Evolutionary conservation across 2,113 vertebrate species (phyloP).

Genomic region (Oxygymnocypris stewartii): DNA sequence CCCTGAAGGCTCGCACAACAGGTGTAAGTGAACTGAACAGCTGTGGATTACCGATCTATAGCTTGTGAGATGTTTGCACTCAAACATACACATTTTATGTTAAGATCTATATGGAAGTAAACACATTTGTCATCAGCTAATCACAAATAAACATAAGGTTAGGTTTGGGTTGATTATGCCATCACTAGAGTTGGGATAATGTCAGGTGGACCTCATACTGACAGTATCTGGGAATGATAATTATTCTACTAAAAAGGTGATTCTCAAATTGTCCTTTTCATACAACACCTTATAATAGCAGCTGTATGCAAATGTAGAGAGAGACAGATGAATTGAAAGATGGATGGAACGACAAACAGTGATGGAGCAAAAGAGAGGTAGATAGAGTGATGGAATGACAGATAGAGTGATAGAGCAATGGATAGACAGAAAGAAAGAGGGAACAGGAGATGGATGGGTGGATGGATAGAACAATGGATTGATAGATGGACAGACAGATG

Average conservation of each 20-base stretch:
- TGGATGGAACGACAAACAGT: neutral
- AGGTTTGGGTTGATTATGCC: neutral
- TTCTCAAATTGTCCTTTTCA: neutral
- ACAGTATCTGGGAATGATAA: neutral
- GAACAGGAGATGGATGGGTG: neutral
- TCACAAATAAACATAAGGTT: neutral
- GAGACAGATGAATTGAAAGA: too few species aligned
- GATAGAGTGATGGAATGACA: too few species aligned
- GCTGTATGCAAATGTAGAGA: neutral
- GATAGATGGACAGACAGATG: neutral
- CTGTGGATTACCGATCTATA: neutral
- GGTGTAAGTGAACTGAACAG: neutral
- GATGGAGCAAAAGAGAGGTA: too few species aligned
- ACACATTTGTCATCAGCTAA: neutral
- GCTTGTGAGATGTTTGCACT: slow-evolving; percentile 14
- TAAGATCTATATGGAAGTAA: neutral
- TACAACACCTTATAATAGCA: neutral
- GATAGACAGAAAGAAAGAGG: neutral
- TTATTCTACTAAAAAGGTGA: neutral
- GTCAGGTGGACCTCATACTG: neutral
- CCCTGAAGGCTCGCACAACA: neutral
- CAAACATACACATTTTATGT: neutral
- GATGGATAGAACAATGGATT: neutral
- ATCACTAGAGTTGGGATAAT: neutral
- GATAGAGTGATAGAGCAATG: neutral